Conservation (phyloP, 2,888 invertebrate species). For the Pyrgus malvae region DNA sequence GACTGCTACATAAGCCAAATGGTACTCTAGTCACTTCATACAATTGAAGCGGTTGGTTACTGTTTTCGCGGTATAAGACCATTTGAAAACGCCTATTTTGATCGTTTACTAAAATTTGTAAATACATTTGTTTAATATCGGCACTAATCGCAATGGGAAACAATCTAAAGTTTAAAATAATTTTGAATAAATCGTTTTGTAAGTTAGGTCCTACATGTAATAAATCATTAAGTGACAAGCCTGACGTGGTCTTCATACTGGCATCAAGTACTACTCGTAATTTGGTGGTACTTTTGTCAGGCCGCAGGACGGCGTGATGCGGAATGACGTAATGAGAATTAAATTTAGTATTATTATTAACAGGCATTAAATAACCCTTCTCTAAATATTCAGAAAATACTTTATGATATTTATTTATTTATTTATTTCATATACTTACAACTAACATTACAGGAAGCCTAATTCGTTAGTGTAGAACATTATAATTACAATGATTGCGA, state of each 20-base stretch:
- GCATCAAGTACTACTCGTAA: slow-evolving; percentile 25
- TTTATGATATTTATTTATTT: no score
- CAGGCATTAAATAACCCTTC: slow-evolving; percentile 10
- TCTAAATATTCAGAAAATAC: slow-evolving; percentile 18
- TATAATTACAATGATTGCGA: no score
- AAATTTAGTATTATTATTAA: not conserved
- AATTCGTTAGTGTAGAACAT: no score
- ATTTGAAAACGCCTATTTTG: not conserved
- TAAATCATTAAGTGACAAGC: slow-evolving; percentile 27
- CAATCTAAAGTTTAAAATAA: slow-evolving; percentile 28
- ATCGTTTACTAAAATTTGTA: slow-evolving; percentile 4
- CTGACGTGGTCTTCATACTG: slow-evolving; percentile 24
- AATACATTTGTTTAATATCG: slow-evolving; percentile 31
- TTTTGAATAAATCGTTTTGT: slow-evolving; percentile 28
- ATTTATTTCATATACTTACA: no score
- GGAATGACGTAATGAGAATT: slow-evolving; percentile 21
- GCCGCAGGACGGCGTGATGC: slow-evolving; percentile 24
- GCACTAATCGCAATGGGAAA: slow-evolving; percentile 29
- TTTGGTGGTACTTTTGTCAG: slow-evolving; percentile 11
- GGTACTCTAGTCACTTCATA: slow-evolving; percentile 20
- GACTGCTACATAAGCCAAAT: slow-evolving; percentile 26
- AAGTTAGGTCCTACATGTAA: slow-evolving; percentile 31
- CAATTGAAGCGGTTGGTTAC: not conserved
- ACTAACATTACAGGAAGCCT: no score
- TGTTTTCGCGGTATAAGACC: not conserved